Evolutionary conservation across 1,140 invertebrate species (phyloP).

Genomic region (Aphis gossypii): DNA sequence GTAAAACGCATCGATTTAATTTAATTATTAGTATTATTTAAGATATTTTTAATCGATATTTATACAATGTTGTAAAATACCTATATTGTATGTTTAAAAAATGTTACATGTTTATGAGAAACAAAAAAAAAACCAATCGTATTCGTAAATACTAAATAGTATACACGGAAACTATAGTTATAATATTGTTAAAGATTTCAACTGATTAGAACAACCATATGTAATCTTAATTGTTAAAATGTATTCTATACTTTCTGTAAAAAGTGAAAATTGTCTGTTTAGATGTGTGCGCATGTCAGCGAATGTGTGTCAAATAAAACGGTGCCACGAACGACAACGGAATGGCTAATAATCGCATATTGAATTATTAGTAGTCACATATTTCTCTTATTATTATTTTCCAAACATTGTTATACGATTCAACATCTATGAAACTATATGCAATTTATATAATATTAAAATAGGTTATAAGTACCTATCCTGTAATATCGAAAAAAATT

Average conservation of each 20-base stretch:
- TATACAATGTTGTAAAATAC: not conserved
- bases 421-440: not conserved
- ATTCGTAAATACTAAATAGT: too few relatives aligned
- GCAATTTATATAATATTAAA: not conserved
- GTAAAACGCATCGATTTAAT: not conserved
- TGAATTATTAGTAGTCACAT: constrained; percentile 26
- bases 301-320: constrained; percentile 2
- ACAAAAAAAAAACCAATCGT: not conserved
- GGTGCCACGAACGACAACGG: not conserved
- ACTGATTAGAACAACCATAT: not conserved
- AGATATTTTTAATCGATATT: not conserved
- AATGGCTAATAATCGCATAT: constrained; percentile 12
- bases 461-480: not conserved
- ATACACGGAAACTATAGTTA: not conserved
- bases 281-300: not conserved
- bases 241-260: not conserved
- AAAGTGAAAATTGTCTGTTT: constrained; percentile 39
- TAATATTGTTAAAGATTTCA: not conserved
- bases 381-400: not conserved
- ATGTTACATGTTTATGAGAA: not conserved
- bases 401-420: not conserved
- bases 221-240: not conserved
- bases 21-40: not conserved
- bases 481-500: not conserved
- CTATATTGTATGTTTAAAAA: not conserved